Evolutionary conservation across 1,140 invertebrate genomes (phyloP), one percentile per base, ranked within the genome.

Genomic region (Tetramorium parvispinum): DNA sequence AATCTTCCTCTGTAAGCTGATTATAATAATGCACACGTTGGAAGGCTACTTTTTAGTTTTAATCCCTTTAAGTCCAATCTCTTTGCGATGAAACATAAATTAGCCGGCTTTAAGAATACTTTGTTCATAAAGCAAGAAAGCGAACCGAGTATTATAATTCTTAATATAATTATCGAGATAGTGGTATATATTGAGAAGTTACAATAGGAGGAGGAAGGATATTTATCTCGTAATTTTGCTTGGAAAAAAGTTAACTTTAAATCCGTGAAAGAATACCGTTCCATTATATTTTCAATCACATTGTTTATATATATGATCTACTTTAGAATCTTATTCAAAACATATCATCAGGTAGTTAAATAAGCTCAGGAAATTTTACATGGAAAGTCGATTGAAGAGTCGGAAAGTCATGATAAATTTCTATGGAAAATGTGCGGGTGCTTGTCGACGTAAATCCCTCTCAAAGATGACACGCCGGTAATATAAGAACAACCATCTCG

Each of bases 401-500:
- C 18, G 37, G 18, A 21, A 21, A 73, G 18, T 70, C 32, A 7
- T 49, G 21, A 13, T 27, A 4, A 82, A 59, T 59, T 37, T 82
- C 13, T 32, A 57, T 82, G 24, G 53, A 43, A 82, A 59, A 46
- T 4, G 8, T 13, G n/a, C 16, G 37, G 46, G 61, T 73, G 16
- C 16, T 70, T 13, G 18, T 37, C 16, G 16, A 53, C 24, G n/a
- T 46, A 57, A 82, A 59, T 82, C 24, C n/a, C 10, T 70, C 10
- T 55, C 40, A 24, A 61, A 73, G 43, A 11, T 49, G 53, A 73
- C 24, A 32, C 57, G 59, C 24, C n/a, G 68, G 8, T 27, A 57
- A 70, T 81, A 53, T 66, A 32, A 79, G 21, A 59, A 57, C 51
- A 71, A 59, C 10, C 37, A 5, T 59, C 21, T 46, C 18, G 18